Evolutionary conservation across 2,797 vertebrate species (phyloP).

Genomic region (Eidolon dupreanum): DNA sequence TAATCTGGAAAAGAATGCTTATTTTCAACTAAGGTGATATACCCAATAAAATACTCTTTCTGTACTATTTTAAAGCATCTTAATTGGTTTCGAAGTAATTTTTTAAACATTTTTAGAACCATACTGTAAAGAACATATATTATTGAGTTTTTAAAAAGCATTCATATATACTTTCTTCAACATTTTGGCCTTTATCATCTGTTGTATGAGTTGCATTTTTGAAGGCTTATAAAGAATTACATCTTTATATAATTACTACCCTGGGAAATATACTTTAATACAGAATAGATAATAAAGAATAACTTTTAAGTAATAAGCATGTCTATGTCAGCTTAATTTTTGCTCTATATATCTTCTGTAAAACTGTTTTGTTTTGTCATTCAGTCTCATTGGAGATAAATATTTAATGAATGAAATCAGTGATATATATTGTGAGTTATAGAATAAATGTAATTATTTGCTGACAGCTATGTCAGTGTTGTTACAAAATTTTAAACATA

Average conservation of each 20-base stretch:
- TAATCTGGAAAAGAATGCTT: not conserved
- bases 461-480: slow-evolving; percentile 39
- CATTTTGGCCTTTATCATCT: slow-evolving; percentile 57
- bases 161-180: slow-evolving; percentile 54
- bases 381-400: slow-evolving; percentile 41
- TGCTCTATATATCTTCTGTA: slow-evolving; percentile 60
- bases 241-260: slow-evolving; percentile 73
- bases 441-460: slow-evolving; percentile 53
- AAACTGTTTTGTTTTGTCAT: slow-evolving; percentile 75
- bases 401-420: slow-evolving; percentile 63
- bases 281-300: slow-evolving; percentile 76
- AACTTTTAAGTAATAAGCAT: slow-evolving; percentile 70
- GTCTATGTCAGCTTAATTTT: slow-evolving; percentile 72
- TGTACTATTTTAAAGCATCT: slow-evolving; percentile 53
- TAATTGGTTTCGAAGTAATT: slow-evolving; percentile 67
- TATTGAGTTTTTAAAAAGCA: slow-evolving; percentile 31
- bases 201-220: slow-evolving; percentile 64
- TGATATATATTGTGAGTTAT: slow-evolving; percentile 17
- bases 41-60: slow-evolving; percentile 46
- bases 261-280: slow-evolving; percentile 74
- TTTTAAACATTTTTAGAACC: slow-evolving; percentile 57
- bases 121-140: slow-evolving; percentile 6
- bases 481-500: not conserved
- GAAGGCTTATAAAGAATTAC: slow-evolving; percentile 58
- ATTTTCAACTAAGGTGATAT: slow-evolving; percentile 26